Evolutionary conservation across 2,797 vertebrate species (phyloP).

Genomic region (Micromesistius poutassou): DNA sequence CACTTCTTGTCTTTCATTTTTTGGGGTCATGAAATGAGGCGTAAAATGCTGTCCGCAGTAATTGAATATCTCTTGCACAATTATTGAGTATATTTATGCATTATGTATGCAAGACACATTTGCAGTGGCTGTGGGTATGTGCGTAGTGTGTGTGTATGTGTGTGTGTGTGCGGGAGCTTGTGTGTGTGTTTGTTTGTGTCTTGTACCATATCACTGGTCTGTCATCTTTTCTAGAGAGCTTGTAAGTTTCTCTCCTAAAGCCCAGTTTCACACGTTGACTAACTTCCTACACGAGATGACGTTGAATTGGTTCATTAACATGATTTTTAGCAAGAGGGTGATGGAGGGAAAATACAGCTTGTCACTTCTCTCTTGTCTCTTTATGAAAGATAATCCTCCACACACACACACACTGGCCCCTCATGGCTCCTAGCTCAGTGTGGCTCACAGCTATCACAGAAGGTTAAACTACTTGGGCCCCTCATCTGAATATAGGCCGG

Average conservation of each 20-base stretch:
- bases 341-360: not conserved
- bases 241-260: not conserved
- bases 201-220: not conserved
- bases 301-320: not conserved
- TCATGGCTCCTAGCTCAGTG: not conserved
- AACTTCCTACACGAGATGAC: not conserved
- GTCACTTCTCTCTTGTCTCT: no score
- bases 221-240: no score
- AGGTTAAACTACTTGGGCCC: not conserved
- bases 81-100: conserved; percentile 44
- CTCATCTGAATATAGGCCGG: conserved; percentile 47
- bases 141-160: not conserved
- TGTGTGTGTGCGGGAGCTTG: not conserved
- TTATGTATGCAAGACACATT: conserved; percentile 28
- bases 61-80: conserved; percentile 57
- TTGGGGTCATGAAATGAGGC: conserved; percentile 52
- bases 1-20: conserved; percentile 60
- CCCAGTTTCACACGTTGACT: no score
- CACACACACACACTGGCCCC: not conserved
- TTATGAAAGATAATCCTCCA: not conserved
- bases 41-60: conserved; percentile 43
- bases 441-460: not conserved
- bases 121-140: conserved; percentile 15
- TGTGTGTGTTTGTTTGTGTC: conserved; percentile 14
- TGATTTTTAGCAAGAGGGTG: no score